phyloP scores from a whole-genome alignment of 2,888 invertebrate genomes.

The Thymelicus lineola region DNA sequence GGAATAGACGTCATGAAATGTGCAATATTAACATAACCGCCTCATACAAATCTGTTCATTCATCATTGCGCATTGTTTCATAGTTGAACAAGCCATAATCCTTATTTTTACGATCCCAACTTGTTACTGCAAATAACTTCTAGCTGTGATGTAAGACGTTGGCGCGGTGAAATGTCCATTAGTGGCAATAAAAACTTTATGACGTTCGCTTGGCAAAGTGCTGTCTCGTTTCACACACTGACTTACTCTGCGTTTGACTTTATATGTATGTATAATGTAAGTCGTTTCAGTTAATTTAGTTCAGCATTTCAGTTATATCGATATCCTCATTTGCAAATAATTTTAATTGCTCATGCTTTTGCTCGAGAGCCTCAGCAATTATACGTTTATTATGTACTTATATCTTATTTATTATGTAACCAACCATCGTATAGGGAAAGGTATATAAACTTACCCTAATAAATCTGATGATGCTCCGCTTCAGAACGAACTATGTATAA shows the following conservation, averaged over 20 bases:
- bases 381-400: too few species aligned
- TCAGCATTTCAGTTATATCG: background rate
- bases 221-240: conserved; percentile 7
- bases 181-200: conserved; percentile 48
- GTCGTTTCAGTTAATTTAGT: background rate
- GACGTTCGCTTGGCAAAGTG: conserved; percentile 22
- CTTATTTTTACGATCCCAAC: conserved; percentile 29
- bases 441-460: too few species aligned
- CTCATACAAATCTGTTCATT: background rate
- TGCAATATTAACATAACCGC: background rate
- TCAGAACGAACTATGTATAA: too few species aligned
- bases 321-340: background rate
- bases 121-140: conserved; percentile 23
- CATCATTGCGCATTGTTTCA: conserved; percentile 8
- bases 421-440: too few species aligned
- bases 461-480: too few species aligned
- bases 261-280: background rate
- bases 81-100: conserved; percentile 21
- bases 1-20: too few species aligned
- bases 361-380: too few species aligned
- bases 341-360: too few species aligned
- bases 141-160: conserved; percentile 19
- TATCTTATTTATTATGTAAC: too few species aligned
- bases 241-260: conserved; percentile 6
- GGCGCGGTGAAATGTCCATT: conserved; percentile 44